Evolutionary conservation across 2,113 vertebrate species (phyloP).

Genomic region (Sisor rabdophorus): DNA sequence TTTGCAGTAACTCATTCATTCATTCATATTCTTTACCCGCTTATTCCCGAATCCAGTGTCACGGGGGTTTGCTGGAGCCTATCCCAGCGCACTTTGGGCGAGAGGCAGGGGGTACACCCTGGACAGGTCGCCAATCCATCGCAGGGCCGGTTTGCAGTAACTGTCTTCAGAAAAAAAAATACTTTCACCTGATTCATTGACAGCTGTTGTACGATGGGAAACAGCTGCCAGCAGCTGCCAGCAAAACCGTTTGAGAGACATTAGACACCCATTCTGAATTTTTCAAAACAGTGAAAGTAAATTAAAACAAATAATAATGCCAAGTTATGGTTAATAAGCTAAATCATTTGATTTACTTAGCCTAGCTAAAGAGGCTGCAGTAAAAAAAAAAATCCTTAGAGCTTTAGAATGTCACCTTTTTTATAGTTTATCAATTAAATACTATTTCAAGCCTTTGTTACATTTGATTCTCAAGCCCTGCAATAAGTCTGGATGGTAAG

Average conservation of each 20-base stretch:
- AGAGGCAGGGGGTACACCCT: too few species aligned
- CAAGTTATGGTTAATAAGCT: not conserved
- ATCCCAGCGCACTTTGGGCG: too few species aligned
- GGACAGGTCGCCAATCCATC: too few species aligned
- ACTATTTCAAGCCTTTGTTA: not conserved
- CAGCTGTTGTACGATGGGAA: not conserved
- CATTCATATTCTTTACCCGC: too few species aligned
- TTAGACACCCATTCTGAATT: constrained; percentile 11
- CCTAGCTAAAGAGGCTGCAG: not conserved
- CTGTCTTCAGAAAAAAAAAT: not conserved
- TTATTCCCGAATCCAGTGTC: too few species aligned
- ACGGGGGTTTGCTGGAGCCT: too few species aligned
- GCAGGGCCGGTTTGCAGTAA: too few species aligned
- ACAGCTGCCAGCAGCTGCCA: not conserved
- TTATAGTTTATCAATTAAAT: not conserved
- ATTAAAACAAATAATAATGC: not conserved
- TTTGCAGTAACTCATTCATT: too few species aligned
- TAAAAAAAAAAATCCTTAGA: not conserved
- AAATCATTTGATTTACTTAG: not conserved
- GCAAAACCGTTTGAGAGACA: not conserved
- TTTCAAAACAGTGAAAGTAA: not conserved
- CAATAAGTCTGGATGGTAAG: not conserved
- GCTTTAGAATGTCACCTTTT: not conserved
- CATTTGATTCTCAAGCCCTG: not conserved
- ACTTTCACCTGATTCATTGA: not conserved